Evolutionary conservation across 1,140 invertebrate species (phyloP).

Genomic region (Ceratina australensis): DNA sequence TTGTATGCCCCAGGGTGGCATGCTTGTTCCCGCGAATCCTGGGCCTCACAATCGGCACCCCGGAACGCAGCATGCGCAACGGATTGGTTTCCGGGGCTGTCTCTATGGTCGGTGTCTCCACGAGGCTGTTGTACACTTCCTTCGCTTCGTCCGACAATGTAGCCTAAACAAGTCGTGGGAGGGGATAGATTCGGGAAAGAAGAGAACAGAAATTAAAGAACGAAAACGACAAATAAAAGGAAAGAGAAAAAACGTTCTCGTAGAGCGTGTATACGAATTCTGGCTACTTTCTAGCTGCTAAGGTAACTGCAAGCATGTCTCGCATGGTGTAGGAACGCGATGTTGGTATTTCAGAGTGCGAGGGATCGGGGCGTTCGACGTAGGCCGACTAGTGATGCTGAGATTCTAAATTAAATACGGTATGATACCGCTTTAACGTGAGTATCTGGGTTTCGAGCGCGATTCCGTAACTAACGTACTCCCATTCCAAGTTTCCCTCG

Average conservation of each 20-base stretch:
- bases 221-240: constrained; percentile 68
- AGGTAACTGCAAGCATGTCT: constrained; percentile 1
- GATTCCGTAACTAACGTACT: constrained; percentile 25
- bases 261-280: not conserved
- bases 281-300: constrained; percentile 13
- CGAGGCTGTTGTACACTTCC: constrained; percentile 94
- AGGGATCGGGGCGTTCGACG: not conserved
- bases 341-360: no score
- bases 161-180: constrained; percentile 80
- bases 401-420: not conserved
- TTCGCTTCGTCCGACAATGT: constrained; percentile 91
- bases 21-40: constrained; percentile 82
- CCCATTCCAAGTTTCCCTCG: constrained; percentile 38
- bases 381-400: constrained; percentile 5
- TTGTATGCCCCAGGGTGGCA: constrained; percentile 47
- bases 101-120: constrained; percentile 85
- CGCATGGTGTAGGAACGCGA: not conserved
- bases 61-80: constrained; percentile 85
- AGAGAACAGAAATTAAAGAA: constrained; percentile 72
- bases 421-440: not conserved
- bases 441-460: not conserved
- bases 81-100: constrained; percentile 82
- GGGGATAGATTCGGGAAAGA: constrained; percentile 71
- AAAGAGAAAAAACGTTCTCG: constrained; percentile 29
- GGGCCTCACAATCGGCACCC: constrained; percentile 82